Conservation (phyloP, 2,888 invertebrate genomes). For the Aleiodes testaceus region DNA sequence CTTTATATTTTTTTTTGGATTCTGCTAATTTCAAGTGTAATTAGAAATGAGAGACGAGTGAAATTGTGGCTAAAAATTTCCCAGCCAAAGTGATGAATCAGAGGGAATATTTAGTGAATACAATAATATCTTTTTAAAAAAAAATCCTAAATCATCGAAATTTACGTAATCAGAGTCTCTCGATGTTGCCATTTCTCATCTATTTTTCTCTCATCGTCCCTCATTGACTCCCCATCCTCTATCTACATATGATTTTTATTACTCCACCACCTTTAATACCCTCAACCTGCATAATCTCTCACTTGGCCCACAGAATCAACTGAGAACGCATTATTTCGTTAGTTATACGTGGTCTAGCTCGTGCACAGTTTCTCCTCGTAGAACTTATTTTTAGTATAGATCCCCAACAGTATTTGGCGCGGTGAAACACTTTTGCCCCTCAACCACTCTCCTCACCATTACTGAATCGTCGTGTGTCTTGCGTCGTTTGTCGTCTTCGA, state of each 20-base stretch:
- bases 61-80: no score
- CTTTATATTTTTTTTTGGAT: no score
- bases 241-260: conserved; percentile 12
- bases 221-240: conserved; percentile 47
- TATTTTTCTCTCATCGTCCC: conserved; percentile 49
- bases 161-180: conserved; percentile 64
- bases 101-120: not conserved
- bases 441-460: conserved; percentile 47
- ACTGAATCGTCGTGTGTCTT: conserved; percentile 33
- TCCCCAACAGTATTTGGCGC: conserved; percentile 69
- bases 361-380: conserved; percentile 49
- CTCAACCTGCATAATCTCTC: conserved; percentile 27
- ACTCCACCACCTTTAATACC: conserved; percentile 26
- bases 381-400: conserved; percentile 68
- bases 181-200: conserved; percentile 50
- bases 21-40: no score
- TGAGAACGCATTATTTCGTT: conserved; percentile 61
- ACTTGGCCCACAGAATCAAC: conserved; percentile 31
- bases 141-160: conserved; percentile 34
- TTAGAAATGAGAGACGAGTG: no score
- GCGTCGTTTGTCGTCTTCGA: conserved; percentile 47
- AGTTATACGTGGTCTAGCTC: conserved; percentile 60
- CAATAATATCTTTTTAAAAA: not conserved
- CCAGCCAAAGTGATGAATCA: no score
- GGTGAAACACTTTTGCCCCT: conserved; percentile 58